phyloP scores from a whole-genome alignment of 2,113 vertebrate species.

The Marmota monax region DNA sequence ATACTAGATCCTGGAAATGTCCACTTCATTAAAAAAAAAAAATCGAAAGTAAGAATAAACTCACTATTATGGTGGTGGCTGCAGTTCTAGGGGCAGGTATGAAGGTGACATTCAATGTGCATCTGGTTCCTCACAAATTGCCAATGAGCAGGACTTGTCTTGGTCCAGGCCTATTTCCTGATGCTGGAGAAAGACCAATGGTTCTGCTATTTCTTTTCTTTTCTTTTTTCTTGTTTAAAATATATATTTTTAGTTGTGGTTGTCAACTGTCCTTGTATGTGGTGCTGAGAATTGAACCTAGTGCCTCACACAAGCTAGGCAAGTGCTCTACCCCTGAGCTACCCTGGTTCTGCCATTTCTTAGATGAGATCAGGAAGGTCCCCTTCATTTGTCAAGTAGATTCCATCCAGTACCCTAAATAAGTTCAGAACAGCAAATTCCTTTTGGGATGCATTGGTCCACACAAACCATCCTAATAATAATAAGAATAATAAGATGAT shows the following conservation, averaged over 20 bases:
- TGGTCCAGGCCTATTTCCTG: neutral
- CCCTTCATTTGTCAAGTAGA: neutral
- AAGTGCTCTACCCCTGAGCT: too few species aligned
- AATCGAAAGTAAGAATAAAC: neutral
- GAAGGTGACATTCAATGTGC: too few species aligned
- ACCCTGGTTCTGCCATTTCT: neutral
- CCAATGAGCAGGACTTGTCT: neutral
- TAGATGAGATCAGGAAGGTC: neutral
- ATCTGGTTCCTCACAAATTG: neutral
- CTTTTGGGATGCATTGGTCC: conserved; percentile 54
- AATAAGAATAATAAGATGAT: too few species aligned
- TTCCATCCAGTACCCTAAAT: conserved; percentile 38
- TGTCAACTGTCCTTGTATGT: too few species aligned
- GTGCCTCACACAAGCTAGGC: too few species aligned
- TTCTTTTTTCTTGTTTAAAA: too few species aligned
- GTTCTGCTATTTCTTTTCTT: neutral
- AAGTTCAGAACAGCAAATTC: conserved; percentile 47
- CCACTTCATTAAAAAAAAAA: too few species aligned
- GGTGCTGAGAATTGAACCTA: too few species aligned
- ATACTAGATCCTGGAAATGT: neutral
- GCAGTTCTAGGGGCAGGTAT: too few species aligned
- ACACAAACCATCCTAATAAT: conserved; percentile 39
- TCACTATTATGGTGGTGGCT: neutral
- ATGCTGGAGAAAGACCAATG: neutral
- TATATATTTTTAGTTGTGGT: too few species aligned